A percentile compares a stretch with the other conserved stretches of the same genome.
These are phyloP conservation scores for Micromussa lordhowensis DNA, from an alignment of 92 coral and sea anemone species.

Conservation along the genomic window DNA sequence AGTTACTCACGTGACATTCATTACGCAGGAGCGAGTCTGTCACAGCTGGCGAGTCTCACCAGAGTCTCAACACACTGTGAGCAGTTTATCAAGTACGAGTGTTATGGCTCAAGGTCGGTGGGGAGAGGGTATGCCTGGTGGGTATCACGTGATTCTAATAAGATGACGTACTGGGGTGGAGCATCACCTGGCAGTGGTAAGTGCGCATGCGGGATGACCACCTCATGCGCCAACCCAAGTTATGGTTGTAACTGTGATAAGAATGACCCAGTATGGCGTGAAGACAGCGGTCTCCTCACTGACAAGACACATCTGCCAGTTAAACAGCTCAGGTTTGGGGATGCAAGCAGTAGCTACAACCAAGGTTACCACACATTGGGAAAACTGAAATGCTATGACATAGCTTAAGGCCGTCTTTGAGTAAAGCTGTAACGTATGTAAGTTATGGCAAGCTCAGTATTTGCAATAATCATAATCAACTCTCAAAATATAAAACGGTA, in stretches of 20 bases:
- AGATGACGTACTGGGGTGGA: constrained; percentile 24
- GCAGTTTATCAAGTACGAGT: constrained; percentile 42
- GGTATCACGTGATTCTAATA: neutral
- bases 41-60: constrained; percentile 40
- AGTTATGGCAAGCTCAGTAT: neutral
- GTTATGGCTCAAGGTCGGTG: neutral
- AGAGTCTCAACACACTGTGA: constrained; percentile 44
- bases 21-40: constrained; percentile 40
- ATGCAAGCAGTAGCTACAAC: neutral
- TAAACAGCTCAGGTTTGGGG: constrained; percentile 73
- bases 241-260: constrained; percentile 65
- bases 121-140: neutral
- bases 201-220: constrained; percentile 38
- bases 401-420: neutral
- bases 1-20: constrained; percentile 34
- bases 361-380: neutral
- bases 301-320: no score
- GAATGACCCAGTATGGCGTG: no score
- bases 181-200: constrained; percentile 25
- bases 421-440: neutral
- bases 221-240: neutral
- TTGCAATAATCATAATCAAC: no score
- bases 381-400: neutral
- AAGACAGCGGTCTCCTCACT: no score
- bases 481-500: no score